Percentiles rank a stretch among this genome's conserved stretches.
Conservation (phyloP, 2,888 invertebrate genomes). For the Zaprionus obscuricornis region DNA sequence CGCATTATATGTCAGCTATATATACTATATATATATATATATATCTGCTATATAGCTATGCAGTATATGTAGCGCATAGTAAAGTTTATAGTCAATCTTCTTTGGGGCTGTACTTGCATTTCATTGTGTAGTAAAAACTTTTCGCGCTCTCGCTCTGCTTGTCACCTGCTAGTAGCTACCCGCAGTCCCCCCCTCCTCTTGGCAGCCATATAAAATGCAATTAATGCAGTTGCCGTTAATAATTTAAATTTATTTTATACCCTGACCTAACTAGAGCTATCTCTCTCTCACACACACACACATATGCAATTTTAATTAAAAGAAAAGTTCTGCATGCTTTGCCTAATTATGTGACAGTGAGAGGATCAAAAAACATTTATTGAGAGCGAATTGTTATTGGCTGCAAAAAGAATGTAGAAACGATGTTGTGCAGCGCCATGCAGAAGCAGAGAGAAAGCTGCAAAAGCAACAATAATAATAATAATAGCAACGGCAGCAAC, state of each 20-base stretch:
- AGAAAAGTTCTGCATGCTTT: not conserved
- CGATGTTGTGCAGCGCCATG: slow-evolving; percentile 22
- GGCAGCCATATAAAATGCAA: slow-evolving; percentile 46
- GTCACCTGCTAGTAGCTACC: not conserved
- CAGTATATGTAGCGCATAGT: slow-evolving; percentile 38
- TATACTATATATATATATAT: slow-evolving; percentile 1
- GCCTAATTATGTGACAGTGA: slow-evolving; percentile 10
- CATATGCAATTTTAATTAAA: slow-evolving; percentile 11
- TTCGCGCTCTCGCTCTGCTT: slow-evolving; percentile 10
- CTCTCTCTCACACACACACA: not conserved
- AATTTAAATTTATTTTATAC: slow-evolving; percentile 35
- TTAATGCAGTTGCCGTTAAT: slow-evolving; percentile 43
- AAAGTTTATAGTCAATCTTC: too few relatives aligned
- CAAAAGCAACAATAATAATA: slow-evolving; percentile 9
- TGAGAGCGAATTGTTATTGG: slow-evolving; percentile 23
- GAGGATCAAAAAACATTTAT: slow-evolving; percentile 26
- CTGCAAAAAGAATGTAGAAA: slow-evolving; percentile 49
- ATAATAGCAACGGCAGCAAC: slow-evolving; percentile 22
- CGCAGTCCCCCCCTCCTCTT: not conserved
- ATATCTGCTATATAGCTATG: slow-evolving; percentile 40
- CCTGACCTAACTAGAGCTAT: too few relatives aligned
- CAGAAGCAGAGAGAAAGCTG: slow-evolving; percentile 62
- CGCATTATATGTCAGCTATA: slow-evolving; percentile 9
- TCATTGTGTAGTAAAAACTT: slow-evolving; percentile 57
- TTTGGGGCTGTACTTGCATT: slow-evolving; percentile 56